These are phyloP conservation scores for Calephelis perditalis DNA, from an alignment of 2,888 invertebrate genomes.

Conservation along the genomic window DNA sequence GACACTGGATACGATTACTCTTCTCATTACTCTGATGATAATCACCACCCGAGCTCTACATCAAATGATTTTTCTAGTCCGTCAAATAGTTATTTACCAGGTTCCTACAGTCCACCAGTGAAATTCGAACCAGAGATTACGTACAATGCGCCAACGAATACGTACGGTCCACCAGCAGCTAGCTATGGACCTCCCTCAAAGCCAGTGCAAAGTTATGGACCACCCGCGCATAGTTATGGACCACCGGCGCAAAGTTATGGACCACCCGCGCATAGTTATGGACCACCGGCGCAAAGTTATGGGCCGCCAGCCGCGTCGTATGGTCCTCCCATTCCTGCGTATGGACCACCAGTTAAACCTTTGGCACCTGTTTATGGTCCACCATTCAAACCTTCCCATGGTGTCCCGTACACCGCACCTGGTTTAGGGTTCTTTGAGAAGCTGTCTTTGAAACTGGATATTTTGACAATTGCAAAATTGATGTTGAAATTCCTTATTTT, in stretches of 20 bases:
- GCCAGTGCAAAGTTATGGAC: conserved; percentile 51
- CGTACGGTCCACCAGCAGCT: conserved; percentile 52
- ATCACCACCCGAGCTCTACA: conserved; percentile 23
- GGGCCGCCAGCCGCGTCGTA: conserved; percentile 57
- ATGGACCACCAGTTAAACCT: conserved; percentile 57
- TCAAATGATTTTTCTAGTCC: conserved; percentile 39
- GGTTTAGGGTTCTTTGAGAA: conserved; percentile 80
- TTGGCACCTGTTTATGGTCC: conserved; percentile 61
- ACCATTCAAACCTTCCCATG: conserved; percentile 65
- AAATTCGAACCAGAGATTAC: conserved; percentile 53
- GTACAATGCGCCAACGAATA: conserved; percentile 53
- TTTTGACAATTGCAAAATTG: conserved; percentile 85
- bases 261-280: conserved; percentile 51
- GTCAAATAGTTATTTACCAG: conserved; percentile 44
- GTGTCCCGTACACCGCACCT: conserved; percentile 77
- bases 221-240: conserved; percentile 49
- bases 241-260: conserved; percentile 52
- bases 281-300: conserved; percentile 51
- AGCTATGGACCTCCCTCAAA: conserved; percentile 64
- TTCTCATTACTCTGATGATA: conserved; percentile 52
- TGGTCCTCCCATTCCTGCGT: conserved; percentile 58
- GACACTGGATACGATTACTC: conserved; percentile 68
- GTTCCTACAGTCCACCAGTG: conserved; percentile 50
- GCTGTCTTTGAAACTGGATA: conserved; percentile 83
- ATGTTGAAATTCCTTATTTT: conserved; percentile 86